A percentile compares a stretch with the other conserved stretches of the same genome.
Conservation (phyloP, 2,797 vertebrate genomes). For the Limosa lapponica region DNA sequence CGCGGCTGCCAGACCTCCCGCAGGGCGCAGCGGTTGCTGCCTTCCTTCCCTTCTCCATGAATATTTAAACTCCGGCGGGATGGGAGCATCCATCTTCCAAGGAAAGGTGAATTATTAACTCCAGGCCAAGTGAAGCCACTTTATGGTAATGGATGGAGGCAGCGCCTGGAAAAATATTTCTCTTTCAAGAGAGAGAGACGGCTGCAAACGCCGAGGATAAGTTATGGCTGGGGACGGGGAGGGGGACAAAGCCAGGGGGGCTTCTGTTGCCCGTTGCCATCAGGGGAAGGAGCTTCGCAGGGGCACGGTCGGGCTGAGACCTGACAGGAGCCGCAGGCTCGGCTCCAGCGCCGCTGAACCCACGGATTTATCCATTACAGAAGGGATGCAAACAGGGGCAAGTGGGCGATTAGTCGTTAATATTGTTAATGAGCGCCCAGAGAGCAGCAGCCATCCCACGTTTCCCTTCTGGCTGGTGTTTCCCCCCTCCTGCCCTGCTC, state of each 20-base stretch:
- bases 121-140: slow-evolving; percentile 46
- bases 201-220: rapidly evolving
- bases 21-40: rapidly evolving
- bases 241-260: neutral
- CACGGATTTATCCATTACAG: rapidly evolving
- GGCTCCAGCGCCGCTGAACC: neutral
- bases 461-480: neutral
- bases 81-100: slow-evolving; percentile 51
- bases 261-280: neutral
- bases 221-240: neutral
- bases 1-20: neutral
- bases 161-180: slow-evolving; percentile 24
- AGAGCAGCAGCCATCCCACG: neutral
- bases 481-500: neutral
- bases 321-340: neutral
- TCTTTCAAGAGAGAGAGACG: neutral
- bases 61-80: slow-evolving; percentile 45
- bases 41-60: neutral
- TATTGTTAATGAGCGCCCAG: neutral
- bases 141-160: slow-evolving; percentile 47
- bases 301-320: neutral
- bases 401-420: neutral
- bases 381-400: neutral
- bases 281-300: neutral
- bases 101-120: slow-evolving; percentile 64